These are phyloP conservation scores for Chlorodrepanis virens DNA, from an alignment of 2,113 vertebrate genomes.

Conservation along the genomic window DNA sequence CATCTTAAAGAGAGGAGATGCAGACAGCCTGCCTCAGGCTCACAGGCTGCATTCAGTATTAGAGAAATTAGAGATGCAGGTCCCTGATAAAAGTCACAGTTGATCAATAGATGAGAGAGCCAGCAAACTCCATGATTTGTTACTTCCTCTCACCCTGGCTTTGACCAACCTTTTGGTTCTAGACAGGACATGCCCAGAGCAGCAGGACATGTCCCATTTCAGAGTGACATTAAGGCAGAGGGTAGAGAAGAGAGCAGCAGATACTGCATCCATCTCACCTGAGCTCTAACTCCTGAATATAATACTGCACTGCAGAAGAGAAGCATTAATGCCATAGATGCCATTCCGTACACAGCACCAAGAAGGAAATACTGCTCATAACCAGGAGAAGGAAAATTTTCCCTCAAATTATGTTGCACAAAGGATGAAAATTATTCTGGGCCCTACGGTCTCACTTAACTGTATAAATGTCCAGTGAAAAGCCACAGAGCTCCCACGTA, in stretches of 20 bases:
- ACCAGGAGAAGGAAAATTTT: not conserved
- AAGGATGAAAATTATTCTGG: not conserved
- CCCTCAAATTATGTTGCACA: not conserved
- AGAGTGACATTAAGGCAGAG: not conserved
- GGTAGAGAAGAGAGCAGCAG: not conserved
- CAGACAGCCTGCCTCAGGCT: not conserved
- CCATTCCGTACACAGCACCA: not conserved
- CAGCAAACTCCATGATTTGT: not conserved
- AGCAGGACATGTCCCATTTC: not conserved
- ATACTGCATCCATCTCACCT: not conserved
- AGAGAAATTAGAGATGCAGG: not conserved
- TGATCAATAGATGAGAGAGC: not conserved
- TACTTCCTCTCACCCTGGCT: not conserved
- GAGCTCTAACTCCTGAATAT: not conserved
- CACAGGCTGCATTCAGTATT: not conserved
- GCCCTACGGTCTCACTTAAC: accelerated
- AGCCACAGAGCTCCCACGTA: not conserved
- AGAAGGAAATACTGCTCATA: not conserved
- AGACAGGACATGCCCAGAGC: not conserved
- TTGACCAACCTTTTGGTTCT: not conserved
- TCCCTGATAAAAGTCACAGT: not conserved
- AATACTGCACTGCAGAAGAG: not conserved
- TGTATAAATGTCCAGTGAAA: not conserved
- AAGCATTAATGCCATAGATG: not conserved
- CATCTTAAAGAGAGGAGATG: not conserved